Evolutionary conservation across 1,140 invertebrate genomes (phyloP).

Genomic region (Drosophila nannoptera): DNA sequence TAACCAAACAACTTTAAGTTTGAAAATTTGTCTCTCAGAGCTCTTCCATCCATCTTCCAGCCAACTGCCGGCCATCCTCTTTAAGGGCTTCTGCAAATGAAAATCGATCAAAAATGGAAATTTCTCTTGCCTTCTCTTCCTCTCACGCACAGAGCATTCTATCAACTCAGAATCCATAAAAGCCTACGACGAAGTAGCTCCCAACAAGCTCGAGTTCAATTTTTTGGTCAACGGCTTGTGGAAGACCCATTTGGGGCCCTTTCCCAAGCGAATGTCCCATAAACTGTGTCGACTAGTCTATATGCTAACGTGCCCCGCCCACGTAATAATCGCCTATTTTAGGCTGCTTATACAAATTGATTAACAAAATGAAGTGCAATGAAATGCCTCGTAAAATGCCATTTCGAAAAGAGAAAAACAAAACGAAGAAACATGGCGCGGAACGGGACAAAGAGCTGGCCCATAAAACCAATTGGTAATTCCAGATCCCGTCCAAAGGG

Average conservation of each 20-base stretch:
- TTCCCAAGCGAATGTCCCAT: background rate
- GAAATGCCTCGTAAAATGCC: conserved; percentile 61
- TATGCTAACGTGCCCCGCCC: conserved; percentile 6
- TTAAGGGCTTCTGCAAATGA: too few relatives aligned
- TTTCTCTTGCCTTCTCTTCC: background rate
- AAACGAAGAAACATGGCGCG: conserved; percentile 15
- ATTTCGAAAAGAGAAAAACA: conserved; percentile 36
- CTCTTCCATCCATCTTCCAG: too few relatives aligned
- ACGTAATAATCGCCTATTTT: conserved; percentile 1
- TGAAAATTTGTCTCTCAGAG: too few relatives aligned
- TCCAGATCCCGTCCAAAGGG: conserved; percentile 50
- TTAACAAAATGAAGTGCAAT: conserved; percentile 69
- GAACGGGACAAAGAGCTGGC: conserved; percentile 13
- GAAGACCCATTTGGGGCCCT: background rate
- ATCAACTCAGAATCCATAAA: background rate
- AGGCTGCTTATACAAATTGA: conserved; percentile 49
- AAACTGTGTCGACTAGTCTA: background rate
- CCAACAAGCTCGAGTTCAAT: background rate
- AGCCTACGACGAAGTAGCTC: background rate
- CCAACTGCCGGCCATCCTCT: too few relatives aligned
- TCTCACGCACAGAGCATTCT: background rate
- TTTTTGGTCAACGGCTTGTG: background rate
- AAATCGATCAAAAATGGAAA: too few relatives aligned
- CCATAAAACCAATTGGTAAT: conserved; percentile 69
- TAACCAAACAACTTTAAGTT: background rate